Evolutionary conservation across 2,113 vertebrate genomes (phyloP).

Genomic region (Trachemys scripta): DNA sequence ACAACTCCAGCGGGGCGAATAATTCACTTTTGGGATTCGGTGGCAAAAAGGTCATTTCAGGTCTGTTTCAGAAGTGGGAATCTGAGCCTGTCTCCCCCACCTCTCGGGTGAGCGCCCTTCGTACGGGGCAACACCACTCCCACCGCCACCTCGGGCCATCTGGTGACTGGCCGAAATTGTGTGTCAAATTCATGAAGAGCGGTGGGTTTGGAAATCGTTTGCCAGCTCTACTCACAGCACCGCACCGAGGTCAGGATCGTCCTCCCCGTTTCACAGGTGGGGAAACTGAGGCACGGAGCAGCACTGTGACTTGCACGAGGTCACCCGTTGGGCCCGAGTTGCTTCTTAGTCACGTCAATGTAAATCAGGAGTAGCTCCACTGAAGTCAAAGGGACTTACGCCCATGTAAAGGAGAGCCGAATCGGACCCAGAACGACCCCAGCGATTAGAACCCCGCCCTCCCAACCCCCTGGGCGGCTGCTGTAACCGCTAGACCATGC

Average conservation of each 20-base stretch:
- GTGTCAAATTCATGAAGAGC: neutral
- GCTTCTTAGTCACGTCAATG: neutral
- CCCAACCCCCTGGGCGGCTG: neutral
- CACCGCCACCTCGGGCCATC: neutral
- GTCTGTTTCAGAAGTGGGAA: neutral
- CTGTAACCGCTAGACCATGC: neutral
- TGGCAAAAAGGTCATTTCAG: neutral
- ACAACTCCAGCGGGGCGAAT: neutral
- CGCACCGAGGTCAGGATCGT: neutral
- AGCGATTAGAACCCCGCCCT: neutral
- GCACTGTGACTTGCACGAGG: rapidly evolving
- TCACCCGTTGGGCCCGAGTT: rapidly evolving
- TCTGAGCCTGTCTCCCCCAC: neutral
- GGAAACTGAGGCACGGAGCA: neutral
- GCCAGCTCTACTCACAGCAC: neutral
- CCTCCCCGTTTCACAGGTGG: neutral
- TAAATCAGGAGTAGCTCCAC: neutral
- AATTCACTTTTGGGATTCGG: neutral
- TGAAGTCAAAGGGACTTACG: neutral
- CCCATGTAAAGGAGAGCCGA: rapidly evolving
- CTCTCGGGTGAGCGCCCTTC: neutral
- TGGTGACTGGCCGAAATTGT: neutral
- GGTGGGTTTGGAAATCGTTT: neutral
- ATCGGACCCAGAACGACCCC: neutral
- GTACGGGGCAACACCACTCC: neutral